Evolutionary conservation across 2,888 invertebrate genomes (phyloP), one percentile per base, ranked within the genome.

Genomic region (Synanthedon myopaeformis): DNA sequence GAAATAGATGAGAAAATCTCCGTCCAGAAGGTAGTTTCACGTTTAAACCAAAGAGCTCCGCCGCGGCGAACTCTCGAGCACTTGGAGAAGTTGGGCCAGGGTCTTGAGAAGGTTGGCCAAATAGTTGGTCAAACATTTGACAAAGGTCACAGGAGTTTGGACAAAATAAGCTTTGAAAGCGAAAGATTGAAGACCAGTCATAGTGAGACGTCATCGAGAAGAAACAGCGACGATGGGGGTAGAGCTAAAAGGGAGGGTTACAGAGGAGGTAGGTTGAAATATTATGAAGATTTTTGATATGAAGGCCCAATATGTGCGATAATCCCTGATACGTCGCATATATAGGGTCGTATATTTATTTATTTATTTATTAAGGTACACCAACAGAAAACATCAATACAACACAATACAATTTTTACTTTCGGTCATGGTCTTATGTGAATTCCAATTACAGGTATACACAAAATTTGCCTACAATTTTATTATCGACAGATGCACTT

Each of bases 161-260:
- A 81, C 52, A 67, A 70, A 41, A 75, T 83, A 2, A 81, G 76
- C 11, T 83, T 71, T 59, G 86, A 85, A 59, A 83, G 77, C 54
- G 85, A 86, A 54, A 72, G 70, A 8, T 55, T 79, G 41, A 78
- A 64, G 28, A 71, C 64, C 10, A 80, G 76, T 57, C 77, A 76
- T 0, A 86, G 85, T 54, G 83, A 79, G 48, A 57, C 67, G 2
- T 85, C 86, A 53, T 85, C 84, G 49, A 77, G 85, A 64, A 76
- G 86, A 49, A 84, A 87, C 52, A 85, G 84, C 35, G 76, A 82
- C 57, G 82, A 84, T 56, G 76, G 65, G 0, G 78, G 78, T 0
- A 66, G 77, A 56, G 69, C 70, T 2, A 74, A 61, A 51, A 73
- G 62, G 53, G 82, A 80, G 11, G 67, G 65, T 0, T 64, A 78